Evolutionary conservation across 1,140 invertebrate species (phyloP), one percentile per base, ranked within the genome.

Genomic region (Mamestra configurata): DNA sequence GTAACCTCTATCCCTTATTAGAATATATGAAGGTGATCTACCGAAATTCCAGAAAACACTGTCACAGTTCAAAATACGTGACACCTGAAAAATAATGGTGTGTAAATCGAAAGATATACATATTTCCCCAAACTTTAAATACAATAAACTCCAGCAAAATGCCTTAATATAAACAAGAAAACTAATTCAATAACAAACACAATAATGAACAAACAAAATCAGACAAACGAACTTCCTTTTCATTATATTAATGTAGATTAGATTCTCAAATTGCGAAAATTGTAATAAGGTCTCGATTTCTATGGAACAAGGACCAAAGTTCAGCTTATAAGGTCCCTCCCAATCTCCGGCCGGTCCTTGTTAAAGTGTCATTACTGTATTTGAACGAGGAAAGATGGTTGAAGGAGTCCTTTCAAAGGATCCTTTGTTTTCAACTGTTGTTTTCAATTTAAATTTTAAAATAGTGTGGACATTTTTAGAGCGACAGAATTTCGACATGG

Each of bases 241-340:
- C 51, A 57, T 73, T 37, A 73, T 73, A 55, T 46, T 76, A 76
- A 76, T 76, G 73, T 46, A 76, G 73, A 76, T 76, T 76, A 76
- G 55, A 76, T 76, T 22, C 57, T 49, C 72, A 46, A 64, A 76
- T 46, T 31, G 22, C 11, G 73, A 76, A 22, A 76, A 64, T 61
- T 76, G 40, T 76, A 64, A 76, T 64, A 76, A 64, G 73, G 40
- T 64, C 57, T 61, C 55, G 55, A 76, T 76, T 76, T 76, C 49
- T 57, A 57, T 57, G 73, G 40, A 76, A 49, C 15, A 46, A 75
- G 72, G 40, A 13, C 64, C 55, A 76, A 64, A 49, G 57, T 76
- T 76, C 73, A 49, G 55, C 72, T 22, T 59, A 40, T 37, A 31
- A 40, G 37, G 72, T 15, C 24, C 40, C 55, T 43, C 37, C 73